These are phyloP conservation scores for Hoplostethus mediterraneus DNA, from an alignment of 2,797 vertebrate genomes.

Conservation along the genomic window DNA sequence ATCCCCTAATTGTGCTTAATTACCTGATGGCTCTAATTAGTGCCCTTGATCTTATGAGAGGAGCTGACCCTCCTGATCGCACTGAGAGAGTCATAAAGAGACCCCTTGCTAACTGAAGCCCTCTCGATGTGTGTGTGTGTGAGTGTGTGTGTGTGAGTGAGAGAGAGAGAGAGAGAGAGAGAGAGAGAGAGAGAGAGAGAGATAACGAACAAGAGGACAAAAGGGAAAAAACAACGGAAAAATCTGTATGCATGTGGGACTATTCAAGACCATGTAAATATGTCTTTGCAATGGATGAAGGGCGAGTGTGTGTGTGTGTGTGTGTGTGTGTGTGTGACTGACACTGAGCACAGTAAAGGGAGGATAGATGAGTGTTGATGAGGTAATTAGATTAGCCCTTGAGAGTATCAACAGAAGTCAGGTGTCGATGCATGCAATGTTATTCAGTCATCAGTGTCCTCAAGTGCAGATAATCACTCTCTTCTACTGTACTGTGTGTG, in stretches of 20 bases:
- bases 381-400: not conserved
- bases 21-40: conserved; percentile 73
- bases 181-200: not conserved
- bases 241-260: no score
- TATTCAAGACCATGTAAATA: not conserved
- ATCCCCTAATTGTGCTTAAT: conserved; percentile 78
- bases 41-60: conserved; percentile 45
- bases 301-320: no score
- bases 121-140: not conserved
- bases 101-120: conserved; percentile 19
- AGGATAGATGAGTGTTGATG: not conserved
- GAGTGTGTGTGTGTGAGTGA: conserved; percentile 7
- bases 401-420: not conserved
- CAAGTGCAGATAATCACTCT: not conserved
- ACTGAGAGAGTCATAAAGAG: conserved; percentile 35
- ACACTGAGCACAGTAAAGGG: no score
- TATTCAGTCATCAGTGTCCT: not conserved
- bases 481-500: not conserved
- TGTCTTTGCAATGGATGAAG: no score
- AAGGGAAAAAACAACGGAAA: no score
- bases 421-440: not conserved
- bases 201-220: not conserved
- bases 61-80: conserved; percentile 15
- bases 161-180: conserved; percentile 5
- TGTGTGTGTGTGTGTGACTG: not conserved